Conservation (phyloP, 2,888 invertebrate genomes). For the Andrena trimmerana region DNA sequence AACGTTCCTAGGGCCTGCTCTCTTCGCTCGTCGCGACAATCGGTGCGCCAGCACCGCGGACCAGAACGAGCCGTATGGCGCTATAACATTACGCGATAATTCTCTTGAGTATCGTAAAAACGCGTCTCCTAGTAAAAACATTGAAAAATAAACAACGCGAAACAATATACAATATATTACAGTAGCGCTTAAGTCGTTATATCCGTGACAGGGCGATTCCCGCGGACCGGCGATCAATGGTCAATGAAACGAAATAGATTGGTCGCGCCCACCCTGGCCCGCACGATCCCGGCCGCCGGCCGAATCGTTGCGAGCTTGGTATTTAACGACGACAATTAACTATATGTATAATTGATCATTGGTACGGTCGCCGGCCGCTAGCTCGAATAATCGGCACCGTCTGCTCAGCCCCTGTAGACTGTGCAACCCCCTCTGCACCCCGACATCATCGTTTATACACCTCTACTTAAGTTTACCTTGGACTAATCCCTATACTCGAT, state of each 20-base stretch:
- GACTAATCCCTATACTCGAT: conserved; percentile 71
- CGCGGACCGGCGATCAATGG: conserved; percentile 69
- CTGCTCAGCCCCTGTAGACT: conserved; percentile 21
- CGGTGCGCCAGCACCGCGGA: conserved; percentile 46
- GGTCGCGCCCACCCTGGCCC: conserved; percentile 1
- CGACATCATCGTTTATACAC: conserved; percentile 67
- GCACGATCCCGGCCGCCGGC: conserved; percentile 25
- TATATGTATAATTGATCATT: conserved; percentile 40
- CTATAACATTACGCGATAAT: conserved; percentile 71
- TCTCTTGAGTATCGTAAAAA: conserved; percentile 76
- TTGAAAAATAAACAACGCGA: conserved; percentile 78
- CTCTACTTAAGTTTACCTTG: conserved; percentile 70
- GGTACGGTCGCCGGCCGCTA: conserved; percentile 30
- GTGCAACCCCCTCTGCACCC: conserved; percentile 32
- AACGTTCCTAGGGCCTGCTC: neutral
- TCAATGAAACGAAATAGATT: conserved; percentile 36
- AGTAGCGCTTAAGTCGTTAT: conserved; percentile 75
- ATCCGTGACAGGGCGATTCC: conserved; percentile 67
- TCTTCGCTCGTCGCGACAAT: conserved; percentile 1
- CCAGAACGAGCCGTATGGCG: conserved; percentile 60
- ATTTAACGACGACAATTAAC: conserved; percentile 39
- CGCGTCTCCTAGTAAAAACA: conserved; percentile 77
- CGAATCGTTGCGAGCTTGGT: conserved; percentile 15
- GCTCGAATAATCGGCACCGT: conserved; percentile 50
- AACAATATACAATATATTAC: conserved; percentile 83